phyloP scores from a whole-genome alignment of 2,113 vertebrate species.

The Chaenogobius annularis region DNA sequence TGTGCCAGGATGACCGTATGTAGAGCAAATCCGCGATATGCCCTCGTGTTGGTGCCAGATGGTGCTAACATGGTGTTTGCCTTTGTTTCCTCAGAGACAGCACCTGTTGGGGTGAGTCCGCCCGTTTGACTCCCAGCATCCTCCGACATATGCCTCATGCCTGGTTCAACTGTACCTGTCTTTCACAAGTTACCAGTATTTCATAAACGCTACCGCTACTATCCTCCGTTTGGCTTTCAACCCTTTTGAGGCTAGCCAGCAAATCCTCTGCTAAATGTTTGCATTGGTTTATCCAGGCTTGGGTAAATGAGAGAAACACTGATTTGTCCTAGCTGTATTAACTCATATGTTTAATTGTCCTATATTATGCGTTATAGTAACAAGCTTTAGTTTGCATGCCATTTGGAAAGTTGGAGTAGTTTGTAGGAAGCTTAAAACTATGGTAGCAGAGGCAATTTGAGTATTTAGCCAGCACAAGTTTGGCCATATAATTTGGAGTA shows the following conservation, averaged over 20 bases:
- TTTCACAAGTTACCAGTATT: background rate
- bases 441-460: no score
- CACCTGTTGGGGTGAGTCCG: slow-evolving; percentile 39
- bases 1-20: slow-evolving; percentile 36
- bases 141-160: slow-evolving; percentile 28
- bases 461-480: no score
- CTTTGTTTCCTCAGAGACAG: slow-evolving; percentile 47
- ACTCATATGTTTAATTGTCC: background rate
- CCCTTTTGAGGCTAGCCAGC: background rate
- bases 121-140: slow-evolving; percentile 30
- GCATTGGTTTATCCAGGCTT: background rate
- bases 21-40: slow-evolving; percentile 27
- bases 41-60: slow-evolving; percentile 46
- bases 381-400: no score
- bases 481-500: no score
- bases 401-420: no score
- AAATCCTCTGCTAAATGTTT: background rate
- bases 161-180: background rate
- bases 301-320: background rate
- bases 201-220: no score
- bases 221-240: no score
- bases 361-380: no score
- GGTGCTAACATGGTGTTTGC: slow-evolving; percentile 43
- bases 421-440: no score
- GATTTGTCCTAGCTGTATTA: background rate